Conservation (phyloP, 2,797 vertebrate genomes). For the Moxostoma hubbsi region DNA sequence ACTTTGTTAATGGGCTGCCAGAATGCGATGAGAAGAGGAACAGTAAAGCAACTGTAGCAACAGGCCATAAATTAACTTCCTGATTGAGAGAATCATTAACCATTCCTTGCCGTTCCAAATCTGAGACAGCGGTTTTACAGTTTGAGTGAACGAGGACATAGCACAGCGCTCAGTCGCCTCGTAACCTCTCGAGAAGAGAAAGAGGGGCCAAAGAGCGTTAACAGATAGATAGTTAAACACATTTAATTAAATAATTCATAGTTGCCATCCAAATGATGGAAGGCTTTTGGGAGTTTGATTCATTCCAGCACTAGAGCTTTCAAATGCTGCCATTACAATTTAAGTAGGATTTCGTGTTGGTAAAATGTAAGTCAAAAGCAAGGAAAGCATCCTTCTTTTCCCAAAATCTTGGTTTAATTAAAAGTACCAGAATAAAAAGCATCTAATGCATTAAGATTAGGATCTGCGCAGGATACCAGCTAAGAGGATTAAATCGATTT, state of each 20-base stretch:
- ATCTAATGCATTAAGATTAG: constrained; percentile 46
- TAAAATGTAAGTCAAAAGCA: background rate
- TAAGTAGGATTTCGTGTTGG: background rate
- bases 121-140: constrained; percentile 44
- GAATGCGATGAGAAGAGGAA: constrained; percentile 37
- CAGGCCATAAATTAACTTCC: constrained; percentile 58
- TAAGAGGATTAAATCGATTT: constrained; percentile 58
- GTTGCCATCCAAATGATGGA: constrained; percentile 24
- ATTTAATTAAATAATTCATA: constrained; percentile 21
- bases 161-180: background rate
- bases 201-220: constrained; percentile 10
- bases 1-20: constrained; percentile 52
- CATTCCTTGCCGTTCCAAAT: constrained; percentile 23
- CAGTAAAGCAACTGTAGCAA: constrained; percentile 48
- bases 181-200: background rate
- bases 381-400: constrained; percentile 45
- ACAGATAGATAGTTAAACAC: constrained; percentile 19
- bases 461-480: constrained; percentile 36
- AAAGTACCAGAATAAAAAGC: constrained; percentile 50
- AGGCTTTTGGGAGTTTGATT: constrained; percentile 1
- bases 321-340: background rate
- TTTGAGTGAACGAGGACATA: constrained; percentile 53
- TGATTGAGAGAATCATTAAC: constrained; percentile 57
- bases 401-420: constrained; percentile 60
- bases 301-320: background rate